Evolutionary conservation across 2,888 invertebrate species (phyloP).

Genomic region (Dolomedes plantarius): DNA sequence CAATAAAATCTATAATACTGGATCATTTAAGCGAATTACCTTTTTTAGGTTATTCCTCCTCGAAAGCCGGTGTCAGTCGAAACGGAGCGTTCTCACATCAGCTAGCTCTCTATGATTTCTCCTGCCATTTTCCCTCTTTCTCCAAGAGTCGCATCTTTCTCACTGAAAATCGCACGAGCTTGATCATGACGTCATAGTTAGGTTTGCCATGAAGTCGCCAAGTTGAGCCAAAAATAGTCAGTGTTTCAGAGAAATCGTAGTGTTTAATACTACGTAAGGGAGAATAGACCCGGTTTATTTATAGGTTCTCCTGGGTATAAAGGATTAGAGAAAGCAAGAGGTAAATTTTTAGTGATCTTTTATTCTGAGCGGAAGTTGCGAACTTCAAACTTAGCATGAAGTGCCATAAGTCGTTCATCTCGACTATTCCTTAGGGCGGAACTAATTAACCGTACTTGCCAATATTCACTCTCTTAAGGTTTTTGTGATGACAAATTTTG

Average conservation of each 20-base stretch:
- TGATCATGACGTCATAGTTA: conserved; percentile 47
- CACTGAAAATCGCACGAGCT: not conserved
- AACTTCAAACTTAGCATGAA: too few relatives aligned
- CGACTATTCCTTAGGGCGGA: too few relatives aligned
- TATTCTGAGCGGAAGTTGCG: too few relatives aligned
- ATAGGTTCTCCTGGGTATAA: not conserved
- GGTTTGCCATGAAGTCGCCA: conserved; percentile 67
- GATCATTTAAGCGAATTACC: too few relatives aligned
- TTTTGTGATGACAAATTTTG: too few relatives aligned
- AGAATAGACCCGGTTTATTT: not conserved
- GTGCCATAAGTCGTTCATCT: too few relatives aligned
- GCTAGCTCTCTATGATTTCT: not conserved
- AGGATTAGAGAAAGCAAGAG: conserved; percentile 10
- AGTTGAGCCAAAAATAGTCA: conserved; percentile 57
- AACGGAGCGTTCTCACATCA: too few relatives aligned
- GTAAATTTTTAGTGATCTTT: not conserved
- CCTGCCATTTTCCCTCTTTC: conserved; percentile 2
- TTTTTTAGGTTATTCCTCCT: too few relatives aligned
- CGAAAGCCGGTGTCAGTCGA: too few relatives aligned
- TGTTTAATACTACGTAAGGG: conserved; percentile 2
- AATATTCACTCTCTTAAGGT: too few relatives aligned
- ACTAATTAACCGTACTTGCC: too few relatives aligned
- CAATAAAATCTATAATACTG: too few relatives aligned
- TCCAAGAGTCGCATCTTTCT: not conserved
- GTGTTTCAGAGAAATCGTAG: not conserved